phyloP scores from a whole-genome alignment of 92 coral and sea anemone genomes.

The Phenganax subtilis region DNA sequence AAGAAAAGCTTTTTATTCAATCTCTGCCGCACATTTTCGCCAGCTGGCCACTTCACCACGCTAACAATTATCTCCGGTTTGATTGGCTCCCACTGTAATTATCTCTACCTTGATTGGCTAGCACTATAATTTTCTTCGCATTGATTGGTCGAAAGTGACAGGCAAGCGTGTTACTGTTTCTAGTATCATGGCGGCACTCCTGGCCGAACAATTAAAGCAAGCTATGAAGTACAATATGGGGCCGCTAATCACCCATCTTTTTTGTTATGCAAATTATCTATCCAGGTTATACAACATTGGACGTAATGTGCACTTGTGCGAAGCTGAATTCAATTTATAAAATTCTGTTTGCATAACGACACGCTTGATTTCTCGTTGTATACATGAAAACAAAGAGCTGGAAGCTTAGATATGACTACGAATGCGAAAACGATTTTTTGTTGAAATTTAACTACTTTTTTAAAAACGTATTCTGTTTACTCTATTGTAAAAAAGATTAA shows the following conservation, averaged over 20 bases:
- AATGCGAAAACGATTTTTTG: no score
- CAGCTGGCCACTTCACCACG: conserved; percentile 12
- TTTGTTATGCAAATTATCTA: neutral
- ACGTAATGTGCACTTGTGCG: neutral
- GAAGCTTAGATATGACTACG: no score
- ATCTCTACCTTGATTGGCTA: no score
- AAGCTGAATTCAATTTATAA: neutral
- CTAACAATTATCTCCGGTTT: neutral
- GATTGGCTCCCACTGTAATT: neutral
- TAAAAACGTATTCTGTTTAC: no score
- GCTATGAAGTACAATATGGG: neutral
- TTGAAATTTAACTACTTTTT: no score
- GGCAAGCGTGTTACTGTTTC: conserved; percentile 4
- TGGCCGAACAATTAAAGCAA: neutral
- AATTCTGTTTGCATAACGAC: neutral
- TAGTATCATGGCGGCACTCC: neutral
- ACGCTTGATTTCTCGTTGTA: neutral
- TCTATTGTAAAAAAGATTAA: no score
- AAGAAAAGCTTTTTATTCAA: neutral
- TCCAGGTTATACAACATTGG: neutral
- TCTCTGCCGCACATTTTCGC: neutral
- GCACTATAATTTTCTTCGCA: neutral
- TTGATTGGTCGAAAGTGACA: conserved; percentile 1
- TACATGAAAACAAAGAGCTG: neutral
- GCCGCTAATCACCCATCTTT: conserved; percentile 11